phyloP scores from a whole-genome alignment of 2,797 vertebrate species.

The Novumbra hubbsi region DNA sequence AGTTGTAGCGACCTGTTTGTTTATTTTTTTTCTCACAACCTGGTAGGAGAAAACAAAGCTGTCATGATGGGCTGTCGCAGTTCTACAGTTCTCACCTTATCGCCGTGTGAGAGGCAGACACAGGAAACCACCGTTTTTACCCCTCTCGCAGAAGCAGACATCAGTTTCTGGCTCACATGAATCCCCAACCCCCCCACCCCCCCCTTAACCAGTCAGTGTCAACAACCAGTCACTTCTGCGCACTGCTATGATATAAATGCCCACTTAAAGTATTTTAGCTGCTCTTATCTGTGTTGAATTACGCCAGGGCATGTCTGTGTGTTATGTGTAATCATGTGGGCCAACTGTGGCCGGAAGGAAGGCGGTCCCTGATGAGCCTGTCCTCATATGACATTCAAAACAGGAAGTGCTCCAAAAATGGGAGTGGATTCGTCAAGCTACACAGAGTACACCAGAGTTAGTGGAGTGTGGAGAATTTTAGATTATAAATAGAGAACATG shows the following conservation, averaged over 20 bases:
- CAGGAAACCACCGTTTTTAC: conserved; percentile 60
- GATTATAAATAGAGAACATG: too few species aligned
- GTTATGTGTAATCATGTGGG: too few species aligned
- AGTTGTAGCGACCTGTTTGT: background rate
- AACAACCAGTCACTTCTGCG: too few species aligned
- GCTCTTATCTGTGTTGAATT: too few species aligned
- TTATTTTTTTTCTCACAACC: background rate
- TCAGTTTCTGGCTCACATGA: background rate
- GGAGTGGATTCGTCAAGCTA: background rate
- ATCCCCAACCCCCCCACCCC: background rate
- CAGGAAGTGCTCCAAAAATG: background rate
- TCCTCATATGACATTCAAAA: background rate
- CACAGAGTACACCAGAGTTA: background rate
- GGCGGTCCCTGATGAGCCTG: background rate
- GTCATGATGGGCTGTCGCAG: background rate
- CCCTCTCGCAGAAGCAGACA: conserved; percentile 3
- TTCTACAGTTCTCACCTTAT: background rate
- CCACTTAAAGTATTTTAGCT: too few species aligned
- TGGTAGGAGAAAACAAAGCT: background rate
- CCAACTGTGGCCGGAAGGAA: background rate
- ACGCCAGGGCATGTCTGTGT: background rate
- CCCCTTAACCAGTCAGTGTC: background rate
- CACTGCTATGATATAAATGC: too few species aligned
- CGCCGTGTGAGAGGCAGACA: conserved; percentile 24
- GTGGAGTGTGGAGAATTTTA: too few species aligned